Base-by-base conservation (phyloP, 2,888 invertebrate species). In the Phasia obesa region DNA sequence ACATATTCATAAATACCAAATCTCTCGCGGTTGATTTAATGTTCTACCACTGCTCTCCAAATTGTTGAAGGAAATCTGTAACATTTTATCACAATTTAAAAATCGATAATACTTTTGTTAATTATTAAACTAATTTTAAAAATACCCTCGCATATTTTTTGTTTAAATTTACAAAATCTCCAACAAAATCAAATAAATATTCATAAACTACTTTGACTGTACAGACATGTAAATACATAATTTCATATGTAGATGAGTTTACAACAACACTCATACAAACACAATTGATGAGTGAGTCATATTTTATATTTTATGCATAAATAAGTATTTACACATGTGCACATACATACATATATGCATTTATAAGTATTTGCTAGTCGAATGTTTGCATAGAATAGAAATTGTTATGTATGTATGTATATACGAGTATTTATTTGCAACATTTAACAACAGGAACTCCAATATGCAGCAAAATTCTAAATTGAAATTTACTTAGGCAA, bases 381-480 rank as follows among this genome's bases (percentile, higher is more conserved):
- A 19, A 17, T 70, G 64, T 65, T 51, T 53, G 42, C 67, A 73
- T 69, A 49, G 77, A 77, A 81, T 69, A 47, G 73, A 81, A 73
- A 81, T 76, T 77, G 76, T 77, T 81, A 42, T n/a, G n/a, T n/a
- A n/a, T n/a, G n/a, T n/a, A n/a, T n/a, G n/a, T n/a, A n/a, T n/a
- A n/a, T n/a, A n/a, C n/a, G n/a, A n/a, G n/a, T 77, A 23, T 77
- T 69, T 73, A 62, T 38, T 77, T 73, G 60, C 44, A 67, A 60
- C 53, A 76, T 70, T 71, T 65, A 76, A 65, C 70, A 81, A 67
- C 67, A 77, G 67, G 23, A 75, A 76, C 25, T 73, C 11, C 27
- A 71, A 59, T 71, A 17, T 57, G 17, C 6, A 64, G 17, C 7
- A 67, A 44, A 55, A 70, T 47, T 70, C 9, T n/a, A 55, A 77